Evolutionary conservation across 64 coral and sea anemone species (phyloP).

Genomic region (Acropora yongei): DNA sequence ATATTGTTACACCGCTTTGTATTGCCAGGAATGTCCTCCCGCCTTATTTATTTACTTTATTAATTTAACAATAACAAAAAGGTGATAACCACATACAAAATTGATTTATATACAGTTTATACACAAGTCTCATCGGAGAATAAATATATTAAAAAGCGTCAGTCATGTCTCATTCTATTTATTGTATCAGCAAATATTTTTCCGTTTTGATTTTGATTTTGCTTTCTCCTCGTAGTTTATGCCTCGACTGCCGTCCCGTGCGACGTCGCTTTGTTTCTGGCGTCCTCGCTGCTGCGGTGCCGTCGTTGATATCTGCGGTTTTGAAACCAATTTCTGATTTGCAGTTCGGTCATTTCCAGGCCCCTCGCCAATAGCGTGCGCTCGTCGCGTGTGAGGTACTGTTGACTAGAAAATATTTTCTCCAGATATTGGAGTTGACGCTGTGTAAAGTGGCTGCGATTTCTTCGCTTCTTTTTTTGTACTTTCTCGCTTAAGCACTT

Average conservation of each 20-base stretch:
- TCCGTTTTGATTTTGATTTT: background rate
- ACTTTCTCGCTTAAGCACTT: conserved; percentile 14
- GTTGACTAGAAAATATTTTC: conserved; percentile 84
- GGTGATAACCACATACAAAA: background rate
- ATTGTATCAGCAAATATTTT: background rate
- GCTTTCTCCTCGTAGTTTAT: background rate
- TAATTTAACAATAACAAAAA: background rate
- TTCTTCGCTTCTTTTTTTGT: conserved; percentile 68
- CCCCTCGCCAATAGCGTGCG: conserved; percentile 84
- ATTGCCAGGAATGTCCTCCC: background rate
- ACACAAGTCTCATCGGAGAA: background rate
- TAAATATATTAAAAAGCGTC: background rate
- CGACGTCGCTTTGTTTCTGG: background rate
- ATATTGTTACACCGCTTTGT: background rate
- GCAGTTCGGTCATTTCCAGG: conserved; percentile 95
- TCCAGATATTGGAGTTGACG: conserved; percentile 90
- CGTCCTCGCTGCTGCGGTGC: conserved; percentile 56
- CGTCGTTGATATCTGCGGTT: conserved; percentile 89
- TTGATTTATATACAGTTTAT: conserved; percentile 18
- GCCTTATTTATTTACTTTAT: background rate
- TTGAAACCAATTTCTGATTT: conserved; percentile 97
- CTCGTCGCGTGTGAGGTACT: conserved; percentile 93
- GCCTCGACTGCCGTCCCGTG: background rate
- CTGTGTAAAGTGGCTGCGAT: conserved; percentile 92
- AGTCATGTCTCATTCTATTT: background rate